These are phyloP conservation scores for Apostichopus californicus DNA, from an alignment of 35 echinoderm and acorn worm genomes.

Conservation along the genomic window DNA sequence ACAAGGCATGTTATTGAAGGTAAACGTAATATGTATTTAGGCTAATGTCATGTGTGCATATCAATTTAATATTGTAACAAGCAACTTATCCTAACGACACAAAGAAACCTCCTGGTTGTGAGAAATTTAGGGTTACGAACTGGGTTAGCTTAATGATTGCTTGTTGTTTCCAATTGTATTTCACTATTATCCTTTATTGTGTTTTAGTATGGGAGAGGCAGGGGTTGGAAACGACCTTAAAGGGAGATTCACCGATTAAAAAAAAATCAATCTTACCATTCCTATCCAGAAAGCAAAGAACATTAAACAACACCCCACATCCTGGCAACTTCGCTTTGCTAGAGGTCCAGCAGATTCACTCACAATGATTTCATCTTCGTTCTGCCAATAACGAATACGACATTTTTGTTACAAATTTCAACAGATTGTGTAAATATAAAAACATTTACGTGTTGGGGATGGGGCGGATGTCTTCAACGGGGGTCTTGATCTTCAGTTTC, in stretches of 20 bases:
- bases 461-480: too few relatives aligned
- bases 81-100: too few relatives aligned
- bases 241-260: background rate
- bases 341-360: conserved; percentile 70
- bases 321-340: conserved; percentile 76
- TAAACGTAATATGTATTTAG: too few relatives aligned
- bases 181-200: too few relatives aligned
- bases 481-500: too few relatives aligned
- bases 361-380: background rate
- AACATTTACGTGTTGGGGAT: background rate
- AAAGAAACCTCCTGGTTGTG: too few relatives aligned
- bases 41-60: too few relatives aligned
- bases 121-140: too few relatives aligned
- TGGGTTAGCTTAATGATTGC: too few relatives aligned
- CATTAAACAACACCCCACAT: conserved; percentile 74
- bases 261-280: conserved; percentile 67
- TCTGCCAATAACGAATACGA: background rate
- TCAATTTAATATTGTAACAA: too few relatives aligned
- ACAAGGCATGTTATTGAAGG: too few relatives aligned
- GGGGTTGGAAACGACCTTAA: background rate
- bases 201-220: background rate
- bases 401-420: background rate
- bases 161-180: too few relatives aligned
- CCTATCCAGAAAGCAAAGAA: conserved; percentile 88
- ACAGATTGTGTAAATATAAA: background rate